Conservation (phyloP, 2,113 vertebrate genomes). For the Azemiops feae region DNA sequence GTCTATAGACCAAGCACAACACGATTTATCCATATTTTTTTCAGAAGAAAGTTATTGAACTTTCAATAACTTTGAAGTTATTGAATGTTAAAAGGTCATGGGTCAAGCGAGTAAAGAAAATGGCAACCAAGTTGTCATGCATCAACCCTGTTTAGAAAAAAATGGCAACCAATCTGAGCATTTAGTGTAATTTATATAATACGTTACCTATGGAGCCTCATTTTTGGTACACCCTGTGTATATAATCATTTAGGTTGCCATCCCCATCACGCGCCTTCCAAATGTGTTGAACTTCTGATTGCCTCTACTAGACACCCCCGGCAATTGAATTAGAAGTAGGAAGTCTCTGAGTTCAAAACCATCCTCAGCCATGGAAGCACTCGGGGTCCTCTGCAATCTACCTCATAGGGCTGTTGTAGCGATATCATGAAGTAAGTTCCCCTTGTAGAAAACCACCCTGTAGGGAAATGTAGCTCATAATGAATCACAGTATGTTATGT, state of each 20-base stretch:
- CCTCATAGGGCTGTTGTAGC: neutral
- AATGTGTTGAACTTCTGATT: neutral
- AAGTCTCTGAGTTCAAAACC: neutral
- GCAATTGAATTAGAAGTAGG: neutral
- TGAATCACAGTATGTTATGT: neutral
- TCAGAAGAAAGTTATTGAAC: neutral
- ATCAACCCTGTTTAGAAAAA: neutral
- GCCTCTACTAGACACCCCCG: neutral
- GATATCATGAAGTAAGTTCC: neutral
- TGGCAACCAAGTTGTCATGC: neutral
- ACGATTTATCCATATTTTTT: neutral
- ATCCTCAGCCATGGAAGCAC: neutral
- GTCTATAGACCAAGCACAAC: neutral
- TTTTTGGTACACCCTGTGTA: neutral
- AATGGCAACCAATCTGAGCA: neutral
- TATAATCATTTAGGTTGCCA: neutral
- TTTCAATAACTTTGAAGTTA: neutral
- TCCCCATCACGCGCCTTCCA: neutral
- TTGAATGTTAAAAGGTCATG: neutral
- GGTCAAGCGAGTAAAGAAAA: neutral
- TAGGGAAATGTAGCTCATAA: neutral
- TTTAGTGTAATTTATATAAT: neutral
- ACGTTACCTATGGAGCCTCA: neutral
- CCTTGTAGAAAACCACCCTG: neutral
- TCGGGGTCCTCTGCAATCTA: neutral